Conservation (phyloP, 2,113 vertebrate genomes). For the Psittacula cyanocephala region DNA sequence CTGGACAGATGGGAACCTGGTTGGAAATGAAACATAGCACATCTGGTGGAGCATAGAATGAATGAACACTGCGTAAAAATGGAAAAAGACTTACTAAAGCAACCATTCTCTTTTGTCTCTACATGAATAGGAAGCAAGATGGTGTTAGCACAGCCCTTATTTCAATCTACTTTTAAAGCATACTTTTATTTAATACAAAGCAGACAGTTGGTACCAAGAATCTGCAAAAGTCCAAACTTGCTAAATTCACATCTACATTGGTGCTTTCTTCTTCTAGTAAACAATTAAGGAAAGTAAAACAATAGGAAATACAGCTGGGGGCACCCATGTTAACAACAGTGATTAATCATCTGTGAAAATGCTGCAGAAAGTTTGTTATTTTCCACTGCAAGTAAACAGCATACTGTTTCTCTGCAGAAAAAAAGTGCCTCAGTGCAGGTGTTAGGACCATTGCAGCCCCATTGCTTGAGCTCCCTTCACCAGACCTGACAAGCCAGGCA, state of each 20-base stretch:
- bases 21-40: slow-evolving; percentile 49
- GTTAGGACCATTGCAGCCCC: not conserved
- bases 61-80: slow-evolving; percentile 20
- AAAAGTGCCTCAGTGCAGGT: not conserved
- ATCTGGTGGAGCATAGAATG: slow-evolving; percentile 29
- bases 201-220: not conserved
- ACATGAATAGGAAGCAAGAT: slow-evolving; percentile 45
- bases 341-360: slow-evolving; percentile 31
- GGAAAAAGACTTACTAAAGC: slow-evolving; percentile 38
- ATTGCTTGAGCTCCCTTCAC: not conserved
- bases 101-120: slow-evolving; percentile 29
- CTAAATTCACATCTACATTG: not conserved
- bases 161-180: slow-evolving; percentile 5
- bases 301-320: slow-evolving; percentile 24
- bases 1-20: slow-evolving; percentile 60
- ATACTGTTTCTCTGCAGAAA: not conserved
- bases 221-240: not conserved
- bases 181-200: not conserved
- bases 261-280: slow-evolving; percentile 20
- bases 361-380: not conserved
- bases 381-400: not conserved
- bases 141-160: slow-evolving; percentile 8
- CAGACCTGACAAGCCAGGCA: not conserved
- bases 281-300: slow-evolving; percentile 8
- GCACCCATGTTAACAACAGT: not conserved